Conservation (phyloP, 2,888 invertebrate species). For the Neoaliturus tenellus region DNA sequence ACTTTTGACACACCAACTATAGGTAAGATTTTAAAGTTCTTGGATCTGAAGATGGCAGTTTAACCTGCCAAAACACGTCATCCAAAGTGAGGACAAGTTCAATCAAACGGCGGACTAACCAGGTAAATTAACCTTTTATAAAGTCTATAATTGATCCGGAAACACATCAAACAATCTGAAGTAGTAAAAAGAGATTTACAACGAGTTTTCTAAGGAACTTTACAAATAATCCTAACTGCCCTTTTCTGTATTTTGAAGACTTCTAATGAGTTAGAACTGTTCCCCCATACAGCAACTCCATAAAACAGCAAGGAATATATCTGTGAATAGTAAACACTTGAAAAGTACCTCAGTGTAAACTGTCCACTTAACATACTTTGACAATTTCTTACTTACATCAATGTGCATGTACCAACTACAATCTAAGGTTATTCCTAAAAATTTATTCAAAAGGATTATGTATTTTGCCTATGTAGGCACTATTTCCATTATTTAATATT, state of each 20-base stretch:
- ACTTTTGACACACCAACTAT: too few species aligned
- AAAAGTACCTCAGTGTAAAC: not conserved
- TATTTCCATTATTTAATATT: too few species aligned
- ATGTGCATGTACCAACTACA: not conserved
- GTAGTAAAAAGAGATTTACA: not conserved
- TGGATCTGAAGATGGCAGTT: too few species aligned
- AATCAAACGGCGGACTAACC: too few species aligned
- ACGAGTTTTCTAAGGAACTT: not conserved
- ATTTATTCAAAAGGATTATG: too few species aligned
- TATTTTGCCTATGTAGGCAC: too few species aligned
- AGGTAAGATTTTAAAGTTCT: too few species aligned
- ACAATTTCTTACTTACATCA: not conserved
- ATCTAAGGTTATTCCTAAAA: not conserved
- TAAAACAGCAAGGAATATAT: not conserved
- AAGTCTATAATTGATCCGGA: too few species aligned
- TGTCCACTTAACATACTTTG: not conserved
- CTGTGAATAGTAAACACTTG: not conserved
- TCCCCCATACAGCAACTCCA: not conserved
- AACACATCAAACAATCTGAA: not conserved
- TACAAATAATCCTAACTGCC: not conserved
- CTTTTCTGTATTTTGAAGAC: not conserved
- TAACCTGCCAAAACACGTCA: too few species aligned
- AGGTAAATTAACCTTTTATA: too few species aligned
- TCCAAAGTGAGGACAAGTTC: too few species aligned
- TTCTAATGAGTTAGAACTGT: not conserved